Base-by-base conservation (phyloP, 2,888 invertebrate genomes). In the Myopa tessellatipennis region DNA sequence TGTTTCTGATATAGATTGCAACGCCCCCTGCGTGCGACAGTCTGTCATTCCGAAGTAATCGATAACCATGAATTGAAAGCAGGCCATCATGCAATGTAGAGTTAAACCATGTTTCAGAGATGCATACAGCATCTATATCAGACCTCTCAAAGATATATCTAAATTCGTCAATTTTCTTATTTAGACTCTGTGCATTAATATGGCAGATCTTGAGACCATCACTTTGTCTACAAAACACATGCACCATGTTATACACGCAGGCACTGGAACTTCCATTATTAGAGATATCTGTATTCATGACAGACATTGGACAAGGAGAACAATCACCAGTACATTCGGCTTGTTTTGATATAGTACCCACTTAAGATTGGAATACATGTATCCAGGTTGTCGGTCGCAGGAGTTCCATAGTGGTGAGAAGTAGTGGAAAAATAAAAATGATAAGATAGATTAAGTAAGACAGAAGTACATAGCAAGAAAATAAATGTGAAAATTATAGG, bases 161-260 rank as follows among this genome's bases (percentile, higher is more conserved):
- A n/a, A 71, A 52, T 52, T 71, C 71, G 12, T 71, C 71, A 16
- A 71, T 71, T 55, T 71, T 71, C 0, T 52, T 52, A n/a, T 12
- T 52, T 18, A 71, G 71, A 52, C 71, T 71, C 50, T 71, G 71
- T 26, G 71, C 58, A 71, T 71, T 71, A 16, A 55, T 50, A 58
- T 71, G 71, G n/a, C 26, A 52, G 16, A 71, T 52, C 10, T 58
- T 52, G 7, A 71, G 36, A 36, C 71, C 71, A 52, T 50, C 14
- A n/a, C n/a, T 52, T 71, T 71, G 71, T 16, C 71, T 55, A 38
- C 45, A 18, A 12, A 26, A 52, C 16, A 52, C 38, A 8, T 38
- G 34, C 16, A 71, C 18, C 55, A 71, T 50, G 36, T n/a, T 69
- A 8, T 26, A 50, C 12, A 40, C 38, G 6, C 69, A 18, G n/a